Evolutionary conservation across 2,888 invertebrate species (phyloP), one percentile per base, ranked within the genome.

Genomic region (Mesorhabditis sp.): DNA sequence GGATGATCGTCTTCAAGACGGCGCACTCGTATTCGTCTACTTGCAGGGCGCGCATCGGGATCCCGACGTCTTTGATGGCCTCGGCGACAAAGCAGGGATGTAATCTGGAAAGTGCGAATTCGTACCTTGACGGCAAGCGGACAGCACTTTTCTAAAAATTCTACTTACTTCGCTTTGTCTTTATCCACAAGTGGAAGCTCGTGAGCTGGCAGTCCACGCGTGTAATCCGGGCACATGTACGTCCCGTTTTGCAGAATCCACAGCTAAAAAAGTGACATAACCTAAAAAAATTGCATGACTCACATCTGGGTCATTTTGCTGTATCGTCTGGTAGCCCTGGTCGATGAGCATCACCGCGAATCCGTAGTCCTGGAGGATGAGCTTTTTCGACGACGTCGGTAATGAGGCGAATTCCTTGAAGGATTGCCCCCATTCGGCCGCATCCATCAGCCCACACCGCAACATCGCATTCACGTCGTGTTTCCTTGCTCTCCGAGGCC

Each of bases 271-370:
- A 50, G 2, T 2, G 58, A 13, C 2, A n/a, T 13, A 1, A 2
- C 2, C 7, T 50, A n/a, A 1, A 13, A 50, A 50, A 50, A n/a
- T 50, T 1, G 58, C 7, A 50, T 50, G 1, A 50, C n/a, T n/a
- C 2, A 50, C 67, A 1, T 65, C 61, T 43, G 43, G 6, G 28
- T 74, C 71, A 4, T 69, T 67, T 58, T 68, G 69, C 15, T 68
- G 66, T 15, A 74, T 67, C 65, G 77, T 77, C 61, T 72, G 69
- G 66, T 61, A 74, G 65, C 79, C 79, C 62, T 79, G 79, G 71
- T 79, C 78, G 15, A 79, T 74, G 1, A 79, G 68, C 77, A 79
- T 77, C 45, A 79, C 76, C 4, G 76, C 78, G 67, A 79, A 72
- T 6, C 74, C 74, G 61, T 67, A 79, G 28, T 79, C 79, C 5